Evolutionary conservation across 2,888 invertebrate genomes (phyloP), one percentile per base, ranked within the genome.

Genomic region (Dexiosoma caninum): DNA sequence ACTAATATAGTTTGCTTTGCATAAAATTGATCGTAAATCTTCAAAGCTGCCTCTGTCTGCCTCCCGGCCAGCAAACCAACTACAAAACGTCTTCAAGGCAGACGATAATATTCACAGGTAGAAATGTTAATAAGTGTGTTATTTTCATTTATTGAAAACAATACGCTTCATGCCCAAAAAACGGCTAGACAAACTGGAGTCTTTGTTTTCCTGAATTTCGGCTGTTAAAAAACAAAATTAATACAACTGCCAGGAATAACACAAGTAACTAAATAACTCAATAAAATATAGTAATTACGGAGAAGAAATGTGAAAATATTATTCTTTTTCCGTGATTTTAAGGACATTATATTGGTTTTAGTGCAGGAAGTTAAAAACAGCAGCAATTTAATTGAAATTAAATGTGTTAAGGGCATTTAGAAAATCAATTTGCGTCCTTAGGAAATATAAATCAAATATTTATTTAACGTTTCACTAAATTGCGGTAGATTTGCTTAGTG

Each of bases 21-120:
- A 74, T 72, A 74, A 77, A 81, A 69, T 49, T 77, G 30, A 57
- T 57, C 69, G 74, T 74, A 81, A 74, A 76, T 81, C 35, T 69
- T 53, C n/a, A 44, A 14, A 76, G 42, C 60, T 6, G 27, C n/a
- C n/a, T 27, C 27, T 66, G 75, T 75, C 64, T 42, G 59, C 40
- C 40, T 42, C 23, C 60, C 32, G 12, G 16, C 64, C 62, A 70
- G 32, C 5, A 37, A 19, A 46, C 0, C 30, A 30, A 40, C 10
- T 37, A 51, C 35, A 35, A 14, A 4, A 53, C 10, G 27, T 21
- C 53, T 19, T 1, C 53, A 37, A n/a, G 23, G 12, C 59, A 37
- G 40, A 66, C 37, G 9, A n/a, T 42, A 62, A 53, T 14, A 37
- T 21, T 12, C 12, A n/a, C 62, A 77, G 70, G 60, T 37, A 67